These are phyloP conservation scores for Lepidocolaptes lacrymiger DNA, from an alignment of 2,797 vertebrate genomes.

Conservation along the genomic window DNA sequence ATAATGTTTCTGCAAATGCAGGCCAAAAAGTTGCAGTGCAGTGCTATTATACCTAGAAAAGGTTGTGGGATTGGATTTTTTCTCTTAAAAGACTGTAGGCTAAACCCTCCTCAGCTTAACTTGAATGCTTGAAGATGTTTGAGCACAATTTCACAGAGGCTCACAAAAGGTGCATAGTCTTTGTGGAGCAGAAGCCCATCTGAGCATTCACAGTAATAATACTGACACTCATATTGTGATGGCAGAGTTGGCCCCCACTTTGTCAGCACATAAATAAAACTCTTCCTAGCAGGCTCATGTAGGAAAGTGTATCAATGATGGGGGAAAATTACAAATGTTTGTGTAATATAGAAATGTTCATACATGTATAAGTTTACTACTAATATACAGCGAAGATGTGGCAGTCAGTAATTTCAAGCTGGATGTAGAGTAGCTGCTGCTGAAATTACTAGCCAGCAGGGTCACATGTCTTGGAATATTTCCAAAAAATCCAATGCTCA, in stretches of 20 bases:
- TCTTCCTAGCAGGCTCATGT: not conserved
- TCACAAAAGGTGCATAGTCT: fast-evolving
- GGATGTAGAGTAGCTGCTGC: not conserved
- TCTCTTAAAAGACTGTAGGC: not conserved
- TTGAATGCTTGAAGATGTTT: not conserved
- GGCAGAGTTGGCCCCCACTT: not conserved
- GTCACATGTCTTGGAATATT: not conserved
- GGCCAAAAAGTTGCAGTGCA: not conserved
- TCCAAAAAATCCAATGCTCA: not conserved
- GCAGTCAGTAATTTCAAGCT: not conserved
- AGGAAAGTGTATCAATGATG: fast-evolving
- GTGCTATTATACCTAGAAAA: not conserved
- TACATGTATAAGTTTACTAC: not conserved
- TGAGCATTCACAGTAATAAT: not conserved
- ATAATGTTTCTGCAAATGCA: not conserved
- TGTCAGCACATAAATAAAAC: not conserved
- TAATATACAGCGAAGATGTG: not conserved
- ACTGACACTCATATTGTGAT: fast-evolving
- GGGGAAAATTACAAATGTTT: not conserved
- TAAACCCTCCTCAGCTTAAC: not conserved
- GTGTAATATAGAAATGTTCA: not conserved
- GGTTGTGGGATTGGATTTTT: not conserved
- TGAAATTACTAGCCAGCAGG: not conserved
- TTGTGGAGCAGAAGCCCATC: not conserved
- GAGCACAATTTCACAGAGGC: not conserved